phyloP scores from a whole-genome alignment of 2,113 vertebrate genomes.

The Eolophus roseicapilla region DNA sequence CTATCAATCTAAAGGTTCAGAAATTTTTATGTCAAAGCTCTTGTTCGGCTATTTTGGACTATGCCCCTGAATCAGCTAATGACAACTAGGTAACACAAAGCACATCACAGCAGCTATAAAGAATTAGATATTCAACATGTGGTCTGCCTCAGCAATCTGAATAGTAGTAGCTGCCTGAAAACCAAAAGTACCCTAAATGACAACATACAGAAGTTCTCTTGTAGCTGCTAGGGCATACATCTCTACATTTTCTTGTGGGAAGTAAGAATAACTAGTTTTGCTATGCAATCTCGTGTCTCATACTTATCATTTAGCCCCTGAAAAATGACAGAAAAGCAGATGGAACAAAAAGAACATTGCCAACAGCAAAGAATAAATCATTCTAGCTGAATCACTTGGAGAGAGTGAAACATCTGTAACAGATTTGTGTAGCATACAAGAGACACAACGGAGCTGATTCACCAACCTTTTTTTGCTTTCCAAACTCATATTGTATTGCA shows the following conservation, averaged over 20 bases:
- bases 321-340: neutral
- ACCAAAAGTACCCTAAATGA: neutral
- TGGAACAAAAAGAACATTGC: neutral
- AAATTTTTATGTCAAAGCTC: neutral
- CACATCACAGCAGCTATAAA: neutral
- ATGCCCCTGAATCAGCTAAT: neutral
- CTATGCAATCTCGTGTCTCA: neutral
- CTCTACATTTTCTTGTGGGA: neutral
- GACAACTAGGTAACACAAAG: neutral
- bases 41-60: neutral
- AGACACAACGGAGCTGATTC: conserved; percentile 16
- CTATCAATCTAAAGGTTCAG: neutral
- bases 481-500: neutral
- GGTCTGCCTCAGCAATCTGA: neutral
- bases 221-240: neutral
- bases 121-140: neutral
- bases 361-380: conserved; percentile 7
- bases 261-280: neutral
- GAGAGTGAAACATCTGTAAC: conserved; percentile 42
- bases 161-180: neutral
- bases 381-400: neutral
- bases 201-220: neutral
- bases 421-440: neutral
- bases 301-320: neutral
- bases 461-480: neutral